Evolutionary conservation across 1,140 invertebrate genomes (phyloP).

Genomic region (Bombus polaris): DNA sequence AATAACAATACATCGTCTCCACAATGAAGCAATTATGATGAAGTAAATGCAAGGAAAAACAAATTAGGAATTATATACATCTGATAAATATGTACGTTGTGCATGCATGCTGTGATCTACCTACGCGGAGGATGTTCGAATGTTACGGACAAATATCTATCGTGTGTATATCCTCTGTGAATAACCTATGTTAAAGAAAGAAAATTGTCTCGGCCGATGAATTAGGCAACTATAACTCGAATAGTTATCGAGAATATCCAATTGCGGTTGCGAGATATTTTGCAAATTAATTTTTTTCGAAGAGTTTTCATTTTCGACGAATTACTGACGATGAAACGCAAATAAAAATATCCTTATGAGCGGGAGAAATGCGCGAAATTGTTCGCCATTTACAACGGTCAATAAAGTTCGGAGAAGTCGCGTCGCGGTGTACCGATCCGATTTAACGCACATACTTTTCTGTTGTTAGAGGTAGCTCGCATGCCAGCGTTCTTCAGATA

Average conservation of each 20-base stretch:
- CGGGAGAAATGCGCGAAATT: no score
- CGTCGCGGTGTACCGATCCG: neutral
- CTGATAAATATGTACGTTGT: neutral
- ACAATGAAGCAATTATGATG: neutral
- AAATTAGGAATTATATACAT: neutral
- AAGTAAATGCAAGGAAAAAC: neutral
- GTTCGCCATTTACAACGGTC: neutral
- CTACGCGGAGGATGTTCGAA: no score
- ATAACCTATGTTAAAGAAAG: no score
- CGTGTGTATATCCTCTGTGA: no score
- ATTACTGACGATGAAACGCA: neutral
- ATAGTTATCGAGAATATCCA: no score
- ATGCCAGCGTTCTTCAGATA: conserved; percentile 60
- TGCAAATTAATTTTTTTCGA: neutral
- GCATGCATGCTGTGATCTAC: no score
- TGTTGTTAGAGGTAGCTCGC: conserved; percentile 39
- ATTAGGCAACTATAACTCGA: no score
- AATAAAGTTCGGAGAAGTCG: conserved; percentile 18
- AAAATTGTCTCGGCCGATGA: no score
- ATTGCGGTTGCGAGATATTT: no score
- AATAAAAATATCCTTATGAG: neutral
- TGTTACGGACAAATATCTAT: no score
- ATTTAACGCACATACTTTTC: conserved; percentile 32
- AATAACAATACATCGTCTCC: neutral
- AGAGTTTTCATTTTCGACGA: neutral